phyloP scores from a whole-genome alignment of 2,797 vertebrate species.

The Myiotriccus ornatus region DNA sequence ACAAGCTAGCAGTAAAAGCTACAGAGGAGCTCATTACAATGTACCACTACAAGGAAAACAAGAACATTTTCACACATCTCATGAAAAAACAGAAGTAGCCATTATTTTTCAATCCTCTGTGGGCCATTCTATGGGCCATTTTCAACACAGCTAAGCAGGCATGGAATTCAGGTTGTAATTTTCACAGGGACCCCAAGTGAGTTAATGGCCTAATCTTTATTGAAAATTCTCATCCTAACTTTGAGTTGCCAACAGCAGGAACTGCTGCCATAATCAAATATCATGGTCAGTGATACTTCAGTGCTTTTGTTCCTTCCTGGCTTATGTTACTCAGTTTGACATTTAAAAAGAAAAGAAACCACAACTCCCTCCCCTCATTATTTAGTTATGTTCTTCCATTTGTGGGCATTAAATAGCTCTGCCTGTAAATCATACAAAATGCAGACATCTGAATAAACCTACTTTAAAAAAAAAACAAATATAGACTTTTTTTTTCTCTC shows the following conservation, averaged over 20 bases:
- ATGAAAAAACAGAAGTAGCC: background rate
- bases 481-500: background rate
- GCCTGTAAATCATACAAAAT: background rate
- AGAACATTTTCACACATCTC: background rate
- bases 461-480: constrained; percentile 34
- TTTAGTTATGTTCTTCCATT: constrained; percentile 7
- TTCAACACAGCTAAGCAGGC: constrained; percentile 1
- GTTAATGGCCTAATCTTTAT: background rate
- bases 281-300: background rate
- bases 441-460: background rate
- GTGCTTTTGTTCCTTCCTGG: background rate
- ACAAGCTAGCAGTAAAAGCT: background rate
- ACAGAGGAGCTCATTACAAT: background rate
- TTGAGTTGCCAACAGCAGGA: background rate
- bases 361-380: background rate
- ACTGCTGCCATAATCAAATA: constrained; percentile 13
- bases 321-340: background rate
- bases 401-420: background rate
- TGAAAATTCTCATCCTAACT: constrained; percentile 5
- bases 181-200: constrained; percentile 10
- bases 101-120: constrained; percentile 8
- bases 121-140: background rate
- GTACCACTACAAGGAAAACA: background rate
- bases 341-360: background rate
- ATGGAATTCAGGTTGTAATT: constrained; percentile 4